A percentile compares a stretch with the other conserved stretches of the same genome.
Conservation (phyloP, 1,140 invertebrate species). For the Latrodectus geometricus region DNA sequence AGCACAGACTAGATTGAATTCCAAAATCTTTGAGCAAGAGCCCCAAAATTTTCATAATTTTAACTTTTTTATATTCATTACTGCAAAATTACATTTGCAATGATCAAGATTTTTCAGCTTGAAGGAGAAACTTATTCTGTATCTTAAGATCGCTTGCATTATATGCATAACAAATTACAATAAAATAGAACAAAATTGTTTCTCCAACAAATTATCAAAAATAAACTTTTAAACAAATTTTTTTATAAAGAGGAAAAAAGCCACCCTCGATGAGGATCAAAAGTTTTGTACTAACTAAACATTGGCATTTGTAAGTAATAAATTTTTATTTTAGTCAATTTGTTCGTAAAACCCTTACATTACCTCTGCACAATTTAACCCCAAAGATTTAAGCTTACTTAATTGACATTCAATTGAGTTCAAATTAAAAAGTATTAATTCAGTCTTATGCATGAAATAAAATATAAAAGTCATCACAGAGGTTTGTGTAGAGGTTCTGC, state of each 20-base stretch:
- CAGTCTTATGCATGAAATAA: background rate
- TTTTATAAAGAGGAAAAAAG: background rate
- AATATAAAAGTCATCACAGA: background rate
- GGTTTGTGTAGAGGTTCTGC: background rate
- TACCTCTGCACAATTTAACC: conserved; percentile 2
- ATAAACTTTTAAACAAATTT: conserved; percentile 53
- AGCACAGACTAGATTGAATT: background rate
- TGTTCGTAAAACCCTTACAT: background rate
- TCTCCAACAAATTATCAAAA: conserved; percentile 56
- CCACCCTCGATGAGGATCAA: background rate
- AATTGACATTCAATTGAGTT: background rate
- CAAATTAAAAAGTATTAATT: background rate
- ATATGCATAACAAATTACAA: background rate
- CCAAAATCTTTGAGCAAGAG: background rate
- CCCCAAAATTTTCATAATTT: background rate
- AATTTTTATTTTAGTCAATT: conserved; percentile 1
- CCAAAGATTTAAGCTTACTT: background rate
- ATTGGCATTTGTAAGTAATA: conserved; percentile 8
- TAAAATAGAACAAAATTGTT: conserved; percentile 33
- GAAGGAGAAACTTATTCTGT: background rate
- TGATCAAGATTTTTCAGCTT: background rate
- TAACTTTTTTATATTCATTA: background rate
- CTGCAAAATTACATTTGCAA: background rate
- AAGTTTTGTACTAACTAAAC: conserved; percentile 38
- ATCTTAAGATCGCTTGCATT: background rate